Base-by-base conservation (phyloP, 2,797 vertebrate genomes). In the Micromesistius poutassou region DNA sequence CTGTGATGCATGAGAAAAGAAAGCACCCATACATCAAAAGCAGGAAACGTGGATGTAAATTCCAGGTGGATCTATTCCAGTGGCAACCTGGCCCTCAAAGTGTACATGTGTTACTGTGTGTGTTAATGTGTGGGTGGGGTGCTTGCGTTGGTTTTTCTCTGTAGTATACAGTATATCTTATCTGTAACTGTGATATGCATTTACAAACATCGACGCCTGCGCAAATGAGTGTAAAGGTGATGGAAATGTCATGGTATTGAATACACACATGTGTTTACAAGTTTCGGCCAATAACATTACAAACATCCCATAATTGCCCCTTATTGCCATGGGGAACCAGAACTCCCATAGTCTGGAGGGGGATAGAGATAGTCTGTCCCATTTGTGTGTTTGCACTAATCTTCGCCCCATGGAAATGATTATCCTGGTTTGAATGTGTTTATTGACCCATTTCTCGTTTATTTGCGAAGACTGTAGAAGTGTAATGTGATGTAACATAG, bases 251-350 rank as follows among this genome's bases (percentile, higher is more conserved):
- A 2, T 30, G 0, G 12, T 10, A 16, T 12, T 80, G 73, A 33
- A 12, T 80, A 75, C 77, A 78, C 12, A 40, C 81, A 50, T 72
- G 10, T 86, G 87, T 84, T 82, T 86, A 71, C 46, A 16, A 76
- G 72, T 81, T 76, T 79, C 28, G 84, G 70, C 82, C 80, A 74
- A 46, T 75, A 66, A 81, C 81, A 55, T 82, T 81, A 79, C 72
- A 84, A 89, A 83, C 81, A 82, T 87, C 81, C 85, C 81, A 83
- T 85, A 89, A 89, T 90, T 87, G 83, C 72, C 77, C 70, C 74
- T 86, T 79, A 90, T 87, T 90, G 78, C 78, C 25, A 30, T 1
- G 0, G 71, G 28, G 80, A 86, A 78, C 82, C 76, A 74, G 3
- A 35, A 75, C 84, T 82, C 75, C 81, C n/a, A n/a, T n/a, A n/a